Evolutionary conservation across 2,888 invertebrate species (phyloP).

Genomic region (Erebia palarica): DNA sequence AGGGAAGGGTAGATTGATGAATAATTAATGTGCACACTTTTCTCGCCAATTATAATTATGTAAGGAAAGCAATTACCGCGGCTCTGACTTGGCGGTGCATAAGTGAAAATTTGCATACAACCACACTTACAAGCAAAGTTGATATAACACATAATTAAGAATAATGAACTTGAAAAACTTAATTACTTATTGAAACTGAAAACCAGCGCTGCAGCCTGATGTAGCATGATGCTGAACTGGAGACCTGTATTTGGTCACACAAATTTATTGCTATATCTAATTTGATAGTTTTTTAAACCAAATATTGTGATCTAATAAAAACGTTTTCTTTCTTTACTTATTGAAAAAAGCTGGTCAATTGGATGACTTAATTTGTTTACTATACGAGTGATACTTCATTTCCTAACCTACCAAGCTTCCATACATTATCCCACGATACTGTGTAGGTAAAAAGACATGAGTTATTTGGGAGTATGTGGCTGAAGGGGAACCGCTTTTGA

Average conservation of each 20-base stretch:
- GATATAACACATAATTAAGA: constrained; percentile 26
- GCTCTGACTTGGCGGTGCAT: constrained; percentile 44
- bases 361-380: background rate
- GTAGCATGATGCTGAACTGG: too few species aligned
- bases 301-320: too few species aligned
- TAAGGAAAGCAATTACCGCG: constrained; percentile 71
- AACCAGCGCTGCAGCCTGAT: too few species aligned
- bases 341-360: constrained; percentile 5
- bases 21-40: constrained; percentile 77
- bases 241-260: too few species aligned
- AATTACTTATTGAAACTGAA: too few species aligned
- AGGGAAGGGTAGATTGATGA: constrained; percentile 72
- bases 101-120: constrained; percentile 46
- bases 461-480: too few species aligned
- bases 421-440: background rate
- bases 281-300: too few species aligned
- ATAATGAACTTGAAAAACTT: constrained; percentile 19
- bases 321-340: background rate
- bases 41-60: constrained; percentile 77
- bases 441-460: background rate
- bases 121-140: constrained; percentile 30
- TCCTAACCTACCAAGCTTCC: background rate
- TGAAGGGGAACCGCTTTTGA: too few species aligned
- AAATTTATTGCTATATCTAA: too few species aligned
- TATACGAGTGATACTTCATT: background rate